Percentiles rank a stretch among this genome's conserved stretches.
Conservation (phyloP, 1,140 invertebrate genomes). For the Grapholita molesta region DNA sequence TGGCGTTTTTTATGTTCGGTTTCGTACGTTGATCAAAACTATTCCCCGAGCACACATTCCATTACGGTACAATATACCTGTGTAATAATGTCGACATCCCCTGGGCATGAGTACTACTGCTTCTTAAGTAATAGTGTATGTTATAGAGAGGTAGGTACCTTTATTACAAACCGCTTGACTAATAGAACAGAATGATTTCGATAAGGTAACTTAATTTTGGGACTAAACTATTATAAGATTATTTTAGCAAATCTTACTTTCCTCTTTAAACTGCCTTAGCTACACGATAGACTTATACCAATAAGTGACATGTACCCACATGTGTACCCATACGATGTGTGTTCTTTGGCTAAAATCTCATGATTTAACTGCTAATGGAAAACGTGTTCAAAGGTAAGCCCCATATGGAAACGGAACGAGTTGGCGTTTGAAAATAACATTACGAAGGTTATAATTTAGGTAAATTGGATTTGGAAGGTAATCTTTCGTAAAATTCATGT, state of each 20-base stretch:
- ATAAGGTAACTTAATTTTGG: too few relatives aligned
- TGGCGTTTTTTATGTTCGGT: conserved; percentile 3
- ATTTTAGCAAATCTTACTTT: too few relatives aligned
- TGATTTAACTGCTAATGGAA: neutral
- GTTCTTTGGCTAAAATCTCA: neutral
- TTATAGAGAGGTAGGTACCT: too few relatives aligned
- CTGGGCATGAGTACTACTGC: neutral
- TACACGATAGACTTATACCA: neutral
- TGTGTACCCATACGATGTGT: neutral
- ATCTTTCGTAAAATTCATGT: neutral
- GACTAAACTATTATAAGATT: too few relatives aligned
- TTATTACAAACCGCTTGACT: too few relatives aligned
- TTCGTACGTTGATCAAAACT: conserved; percentile 8
- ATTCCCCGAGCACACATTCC: conserved; percentile 7
- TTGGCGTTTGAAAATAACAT: neutral
- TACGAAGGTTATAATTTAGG: neutral
- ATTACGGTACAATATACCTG: conserved; percentile 5
- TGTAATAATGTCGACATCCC: neutral
- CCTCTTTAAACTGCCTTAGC: too few relatives aligned
- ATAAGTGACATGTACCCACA: neutral
- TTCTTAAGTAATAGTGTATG: neutral
- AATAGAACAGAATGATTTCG: too few relatives aligned
- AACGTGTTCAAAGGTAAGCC: neutral
- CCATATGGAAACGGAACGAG: neutral
- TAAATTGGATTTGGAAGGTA: neutral